Percentiles rank a stretch among this genome's conserved stretches.
Conservation (phyloP, 2,113 vertebrate species). For the Zapus hudsonius region DNA sequence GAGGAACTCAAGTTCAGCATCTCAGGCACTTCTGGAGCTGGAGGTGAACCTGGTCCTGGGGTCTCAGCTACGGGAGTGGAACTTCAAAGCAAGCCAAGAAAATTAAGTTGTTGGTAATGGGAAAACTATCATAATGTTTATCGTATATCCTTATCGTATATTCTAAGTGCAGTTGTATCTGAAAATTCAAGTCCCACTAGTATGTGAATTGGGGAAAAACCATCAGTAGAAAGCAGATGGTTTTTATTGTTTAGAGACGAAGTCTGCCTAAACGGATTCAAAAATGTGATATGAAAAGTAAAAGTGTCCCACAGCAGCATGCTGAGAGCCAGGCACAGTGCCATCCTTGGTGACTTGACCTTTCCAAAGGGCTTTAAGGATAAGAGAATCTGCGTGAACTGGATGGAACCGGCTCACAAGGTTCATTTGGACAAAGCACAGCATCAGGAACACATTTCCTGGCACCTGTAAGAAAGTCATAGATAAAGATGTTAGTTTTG, state of each 20-base stretch:
- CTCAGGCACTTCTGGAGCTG: slow-evolving; percentile 93
- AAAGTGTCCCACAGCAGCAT: slow-evolving; percentile 93
- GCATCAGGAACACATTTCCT: slow-evolving; percentile 93
- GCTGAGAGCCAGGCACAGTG: slow-evolving; percentile 90
- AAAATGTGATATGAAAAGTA: slow-evolving; percentile 94
- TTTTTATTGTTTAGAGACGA: slow-evolving; percentile 94
- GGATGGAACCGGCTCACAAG: slow-evolving; percentile 92
- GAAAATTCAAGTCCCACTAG: slow-evolving; percentile 93
- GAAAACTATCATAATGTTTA: slow-evolving; percentile 95
- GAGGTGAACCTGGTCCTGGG: slow-evolving; percentile 89
- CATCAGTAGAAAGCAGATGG: slow-evolving; percentile 92
- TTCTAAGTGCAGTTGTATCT: slow-evolving; percentile 92
- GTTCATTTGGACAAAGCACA: slow-evolving; percentile 95
- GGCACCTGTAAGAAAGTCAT: slow-evolving; percentile 95
- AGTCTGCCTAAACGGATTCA: slow-evolving; percentile 94
- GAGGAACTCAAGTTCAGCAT: slow-evolving; percentile 93
- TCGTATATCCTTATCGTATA: slow-evolving; percentile 88
- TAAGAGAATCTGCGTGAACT: slow-evolving; percentile 91
- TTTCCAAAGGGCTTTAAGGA: slow-evolving; percentile 94
- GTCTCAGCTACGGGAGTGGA: slow-evolving; percentile 86
- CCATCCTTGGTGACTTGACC: slow-evolving; percentile 93
- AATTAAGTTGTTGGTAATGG: slow-evolving; percentile 92
- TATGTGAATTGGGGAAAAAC: slow-evolving; percentile 93
- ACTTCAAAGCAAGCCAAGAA: slow-evolving; percentile 89
- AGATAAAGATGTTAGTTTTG: slow-evolving; percentile 89